Conservation (phyloP, 1,140 invertebrate species). For the Drosophila santomea region DNA sequence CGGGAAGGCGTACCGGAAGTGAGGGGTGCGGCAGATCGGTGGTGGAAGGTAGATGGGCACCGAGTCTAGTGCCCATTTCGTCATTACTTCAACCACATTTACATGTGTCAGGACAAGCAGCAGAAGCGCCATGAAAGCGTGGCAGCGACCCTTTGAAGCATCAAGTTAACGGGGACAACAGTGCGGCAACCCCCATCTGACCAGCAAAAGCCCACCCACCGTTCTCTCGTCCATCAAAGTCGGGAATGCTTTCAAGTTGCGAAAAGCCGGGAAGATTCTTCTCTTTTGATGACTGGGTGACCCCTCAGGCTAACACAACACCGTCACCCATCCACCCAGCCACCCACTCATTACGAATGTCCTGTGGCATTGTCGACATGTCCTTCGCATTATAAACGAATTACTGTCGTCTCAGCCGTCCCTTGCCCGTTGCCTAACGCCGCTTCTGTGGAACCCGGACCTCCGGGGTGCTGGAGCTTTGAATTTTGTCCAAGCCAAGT, state of each 20-base stretch:
- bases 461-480: constrained; percentile 40
- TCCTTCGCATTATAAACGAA: constrained; percentile 84
- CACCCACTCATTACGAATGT: constrained; percentile 78
- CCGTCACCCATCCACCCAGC: neutral
- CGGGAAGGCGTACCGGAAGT: constrained; percentile 34
- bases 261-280: constrained; percentile 70
- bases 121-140: constrained; percentile 15
- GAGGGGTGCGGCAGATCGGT: constrained; percentile 11
- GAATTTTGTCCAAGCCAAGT: constrained; percentile 72
- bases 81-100: constrained; percentile 84
- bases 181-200: constrained; percentile 67
- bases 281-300: constrained; percentile 61
- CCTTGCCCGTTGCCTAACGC: neutral
- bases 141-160: constrained; percentile 69
- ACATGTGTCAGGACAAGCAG: constrained; percentile 74
- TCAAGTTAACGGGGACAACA: constrained; percentile 49
- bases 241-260: constrained; percentile 73
- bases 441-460: constrained; percentile 13
- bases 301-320: neutral
- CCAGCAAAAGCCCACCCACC: constrained; percentile 41
- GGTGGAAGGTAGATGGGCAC: constrained; percentile 34
- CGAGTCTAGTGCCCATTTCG: constrained; percentile 79
- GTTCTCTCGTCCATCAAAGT: constrained; percentile 74
- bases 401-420: constrained; percentile 69
- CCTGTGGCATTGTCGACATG: constrained; percentile 84